These are phyloP conservation scores for Cantharis rufa DNA, from an alignment of 2,888 invertebrate genomes.

Conservation along the genomic window DNA sequence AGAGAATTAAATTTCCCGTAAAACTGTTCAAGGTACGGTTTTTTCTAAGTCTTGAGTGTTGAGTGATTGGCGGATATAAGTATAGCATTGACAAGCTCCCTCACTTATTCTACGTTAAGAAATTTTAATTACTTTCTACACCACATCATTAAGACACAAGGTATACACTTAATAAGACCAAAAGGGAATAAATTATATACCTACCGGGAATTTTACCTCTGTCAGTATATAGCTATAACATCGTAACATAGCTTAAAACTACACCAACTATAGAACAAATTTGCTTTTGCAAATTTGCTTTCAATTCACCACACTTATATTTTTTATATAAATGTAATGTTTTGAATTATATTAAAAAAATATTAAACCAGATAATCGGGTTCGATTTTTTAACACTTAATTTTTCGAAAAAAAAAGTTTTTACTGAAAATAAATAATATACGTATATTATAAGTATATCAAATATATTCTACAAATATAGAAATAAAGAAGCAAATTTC, in stretches of 20 bases:
- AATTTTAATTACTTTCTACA: background rate
- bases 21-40: background rate
- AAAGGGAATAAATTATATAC: background rate
- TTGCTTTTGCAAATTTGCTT: too few species aligned
- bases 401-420: too few species aligned
- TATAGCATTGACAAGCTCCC: background rate
- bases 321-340: too few species aligned
- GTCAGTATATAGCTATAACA: background rate
- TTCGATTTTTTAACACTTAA: too few species aligned
- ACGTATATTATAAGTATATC: too few species aligned
- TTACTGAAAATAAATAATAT: too few species aligned
- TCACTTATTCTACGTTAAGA: background rate
- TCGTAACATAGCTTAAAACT: background rate
- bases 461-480: too few species aligned
- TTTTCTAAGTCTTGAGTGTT: background rate
- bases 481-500: too few species aligned
- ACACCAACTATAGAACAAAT: too few species aligned
- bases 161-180: background rate
- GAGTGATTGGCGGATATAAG: background rate
- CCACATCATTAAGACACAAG: background rate
- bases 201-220: background rate
- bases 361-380: too few species aligned
- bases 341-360: too few species aligned
- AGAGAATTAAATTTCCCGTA: background rate
- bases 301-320: too few species aligned